Conservation (phyloP, 2,113 vertebrate genomes). For the Pleuronectes platessa region DNA sequence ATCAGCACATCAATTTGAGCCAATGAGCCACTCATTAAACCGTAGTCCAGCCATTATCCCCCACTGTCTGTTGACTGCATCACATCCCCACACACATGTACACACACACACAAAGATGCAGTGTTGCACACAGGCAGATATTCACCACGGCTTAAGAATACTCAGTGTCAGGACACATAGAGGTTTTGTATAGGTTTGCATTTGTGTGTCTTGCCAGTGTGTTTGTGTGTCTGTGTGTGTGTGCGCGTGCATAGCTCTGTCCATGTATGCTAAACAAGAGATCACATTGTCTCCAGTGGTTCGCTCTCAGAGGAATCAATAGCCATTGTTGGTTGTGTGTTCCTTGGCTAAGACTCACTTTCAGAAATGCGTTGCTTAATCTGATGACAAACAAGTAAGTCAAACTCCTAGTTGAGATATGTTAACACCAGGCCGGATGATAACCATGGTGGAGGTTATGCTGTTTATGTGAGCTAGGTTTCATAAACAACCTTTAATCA, state of each 20-base stretch:
- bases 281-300: conserved; percentile 73
- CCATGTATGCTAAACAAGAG: conserved; percentile 72
- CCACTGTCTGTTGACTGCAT: conserved; percentile 52
- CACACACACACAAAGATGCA: conserved; percentile 52
- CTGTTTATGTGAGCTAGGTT: neutral
- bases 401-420: conserved; percentile 29
- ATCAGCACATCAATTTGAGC: conserved; percentile 54
- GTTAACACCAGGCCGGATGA: neutral
- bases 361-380: conserved; percentile 47
- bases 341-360: conserved; percentile 58
- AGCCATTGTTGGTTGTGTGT: conserved; percentile 70
- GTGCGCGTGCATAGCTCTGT: conserved; percentile 37
- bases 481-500: neutral
- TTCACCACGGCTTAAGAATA: conserved; percentile 63
- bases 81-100: conserved; percentile 47
- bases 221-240: conserved; percentile 14
- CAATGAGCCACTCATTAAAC: conserved; percentile 61
- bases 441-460: neutral
- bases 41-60: conserved; percentile 59
- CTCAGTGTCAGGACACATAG: conserved; percentile 53
- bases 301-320: conserved; percentile 70
- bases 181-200: conserved; percentile 53
- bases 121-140: conserved; percentile 61
- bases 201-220: conserved; percentile 8
- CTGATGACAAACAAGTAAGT: conserved; percentile 39